A percentile compares a stretch with the other conserved stretches of the same genome.
phyloP scores from a whole-genome alignment of 1,140 invertebrate genomes.

The Neuroterus valhalla region DNA sequence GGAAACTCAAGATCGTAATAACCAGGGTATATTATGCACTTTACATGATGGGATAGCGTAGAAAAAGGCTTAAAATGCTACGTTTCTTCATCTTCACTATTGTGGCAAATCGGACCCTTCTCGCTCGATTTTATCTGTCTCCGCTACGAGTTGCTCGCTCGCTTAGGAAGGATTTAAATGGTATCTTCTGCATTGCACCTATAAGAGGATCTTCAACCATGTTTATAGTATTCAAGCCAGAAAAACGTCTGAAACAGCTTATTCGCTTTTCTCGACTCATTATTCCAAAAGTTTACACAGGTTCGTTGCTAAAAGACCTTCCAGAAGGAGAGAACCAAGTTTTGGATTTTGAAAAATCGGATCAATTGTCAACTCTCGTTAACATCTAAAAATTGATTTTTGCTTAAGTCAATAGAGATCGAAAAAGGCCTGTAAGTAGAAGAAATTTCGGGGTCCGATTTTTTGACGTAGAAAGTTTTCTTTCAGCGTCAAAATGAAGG shows the following conservation, averaged over 20 bases:
- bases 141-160: neutral
- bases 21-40: neutral
- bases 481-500: too few species aligned
- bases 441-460: too few species aligned
- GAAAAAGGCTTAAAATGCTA: constrained; percentile 1
- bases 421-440: too few species aligned
- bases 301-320: neutral
- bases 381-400: too few species aligned
- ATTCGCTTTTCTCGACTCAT: neutral
- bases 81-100: constrained; percentile 3
- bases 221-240: constrained; percentile 12
- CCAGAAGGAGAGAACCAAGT: neutral
- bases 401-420: too few species aligned
- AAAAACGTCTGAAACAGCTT: constrained; percentile 19
- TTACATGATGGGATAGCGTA: neutral
- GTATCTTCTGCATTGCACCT: constrained; percentile 5
- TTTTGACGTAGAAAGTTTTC: too few species aligned
- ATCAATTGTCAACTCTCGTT: too few species aligned
- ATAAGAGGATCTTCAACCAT: constrained; percentile 19
- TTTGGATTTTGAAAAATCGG: neutral
- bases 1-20: constrained; percentile 15
- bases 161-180: constrained; percentile 17
- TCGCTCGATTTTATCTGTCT: constrained; percentile 6
- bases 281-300: neutral
- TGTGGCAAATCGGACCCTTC: neutral